Conservation (phyloP, 1,140 invertebrate genomes). For the Papilio aristodemus region DNA sequence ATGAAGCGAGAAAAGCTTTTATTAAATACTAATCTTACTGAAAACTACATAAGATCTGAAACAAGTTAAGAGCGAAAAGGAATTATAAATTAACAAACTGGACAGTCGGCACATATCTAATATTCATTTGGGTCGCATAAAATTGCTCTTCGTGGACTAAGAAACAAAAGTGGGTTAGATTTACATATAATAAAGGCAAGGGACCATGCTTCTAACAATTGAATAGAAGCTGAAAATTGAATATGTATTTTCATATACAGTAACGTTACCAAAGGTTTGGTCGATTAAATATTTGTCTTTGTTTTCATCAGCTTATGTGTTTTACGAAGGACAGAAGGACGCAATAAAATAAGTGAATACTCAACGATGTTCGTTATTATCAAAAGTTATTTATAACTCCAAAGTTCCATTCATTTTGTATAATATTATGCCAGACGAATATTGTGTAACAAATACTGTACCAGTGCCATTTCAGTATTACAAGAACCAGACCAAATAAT, state of each 20-base stretch:
- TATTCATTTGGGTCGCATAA: constrained; percentile 50
- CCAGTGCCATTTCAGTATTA: too few relatives aligned
- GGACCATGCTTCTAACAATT: constrained; percentile 14
- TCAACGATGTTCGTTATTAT: too few relatives aligned
- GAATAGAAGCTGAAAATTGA: constrained; percentile 19
- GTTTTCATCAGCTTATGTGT: background rate
- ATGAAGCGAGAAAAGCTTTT: too few relatives aligned
- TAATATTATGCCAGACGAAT: too few relatives aligned
- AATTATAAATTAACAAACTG: constrained; percentile 55
- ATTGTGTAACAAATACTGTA: background rate
- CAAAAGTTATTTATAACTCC: too few relatives aligned
- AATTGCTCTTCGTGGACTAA: constrained; percentile 40
- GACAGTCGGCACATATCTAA: constrained; percentile 54
- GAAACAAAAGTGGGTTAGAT: constrained; percentile 49
- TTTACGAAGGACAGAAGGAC: background rate
- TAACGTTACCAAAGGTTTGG: background rate
- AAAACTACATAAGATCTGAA: background rate
- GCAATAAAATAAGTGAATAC: too few relatives aligned
- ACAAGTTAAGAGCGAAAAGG: constrained; percentile 46
- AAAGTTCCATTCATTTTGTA: too few relatives aligned
- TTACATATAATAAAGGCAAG: constrained; percentile 37
- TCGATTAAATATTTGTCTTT: background rate
- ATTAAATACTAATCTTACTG: background rate
- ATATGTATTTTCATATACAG: constrained; percentile 17
- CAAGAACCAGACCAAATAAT: too few relatives aligned